Base-by-base conservation (phyloP, 2,888 invertebrate genomes). In the Argynnis bischoffii region DNA sequence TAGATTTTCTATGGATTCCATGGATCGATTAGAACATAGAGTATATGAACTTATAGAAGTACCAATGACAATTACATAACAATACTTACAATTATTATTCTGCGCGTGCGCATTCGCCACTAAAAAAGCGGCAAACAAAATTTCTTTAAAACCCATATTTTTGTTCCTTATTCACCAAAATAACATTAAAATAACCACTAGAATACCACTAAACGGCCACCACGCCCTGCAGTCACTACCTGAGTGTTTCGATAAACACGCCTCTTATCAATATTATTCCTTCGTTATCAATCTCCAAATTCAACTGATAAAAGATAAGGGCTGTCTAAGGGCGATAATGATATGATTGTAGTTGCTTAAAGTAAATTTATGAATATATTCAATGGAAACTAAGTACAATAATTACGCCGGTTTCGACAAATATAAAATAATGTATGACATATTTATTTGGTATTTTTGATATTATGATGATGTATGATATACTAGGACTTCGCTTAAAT, bases 61-160 rank as follows among this genome's bases (percentile, higher is more conserved):
- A 15, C 3, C 15, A 57, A 57, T 15, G 15, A 57, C 15, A 15
- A 47, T 47, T 57, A 47, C n/a, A 57, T 57, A 47, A 57, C 11
- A 55, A 57, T 47, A 47, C n/a, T 46, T 14, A n/a, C 16, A 56
- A 35, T 15, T 59, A 87, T 88, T 72, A 88, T 87, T 82, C 21
- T 89, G 89, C 11, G 81, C 86, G 0, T 78, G 71, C 0, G 74
- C 79, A 41, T 73, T 80, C 64, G 78, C 78, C n/a, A 85, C 59
- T 69, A 83, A 69, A 55, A 81, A 74, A 55, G 81, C 73, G 69
- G 81, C 65, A 6, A 81, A 59, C 51, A 76, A 74, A 14, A 84
- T 48, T 67, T 75, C 75, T 71, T 76, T 83, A 2, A 73, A 77
- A 72, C 77, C 85, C 88, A 88, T 76, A 14, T 79, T 31, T 31